phyloP scores from a whole-genome alignment of 2,888 invertebrate genomes.

The Plusia festucae region DNA sequence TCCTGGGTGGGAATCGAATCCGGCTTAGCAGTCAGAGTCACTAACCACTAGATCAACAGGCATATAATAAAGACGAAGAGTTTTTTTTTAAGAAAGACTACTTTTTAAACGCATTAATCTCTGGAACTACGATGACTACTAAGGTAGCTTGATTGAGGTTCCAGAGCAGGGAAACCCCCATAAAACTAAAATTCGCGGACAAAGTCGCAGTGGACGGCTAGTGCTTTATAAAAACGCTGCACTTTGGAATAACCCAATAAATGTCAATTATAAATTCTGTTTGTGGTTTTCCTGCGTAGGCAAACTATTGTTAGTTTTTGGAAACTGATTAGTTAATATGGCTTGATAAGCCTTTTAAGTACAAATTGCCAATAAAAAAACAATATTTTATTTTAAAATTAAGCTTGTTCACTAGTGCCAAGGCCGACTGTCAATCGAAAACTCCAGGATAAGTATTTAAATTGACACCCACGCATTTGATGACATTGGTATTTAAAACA shows the following conservation, averaged over 20 bases:
- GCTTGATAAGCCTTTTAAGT: constrained; percentile 16
- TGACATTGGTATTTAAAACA: background rate
- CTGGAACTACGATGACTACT: too few species aligned
- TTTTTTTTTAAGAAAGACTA: too few species aligned
- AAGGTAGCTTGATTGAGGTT: too few species aligned
- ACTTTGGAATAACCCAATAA: constrained; percentile 17
- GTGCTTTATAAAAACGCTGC: background rate
- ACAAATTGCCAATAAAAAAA: constrained; percentile 9
- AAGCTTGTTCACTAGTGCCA: background rate
- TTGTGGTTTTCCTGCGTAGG: constrained; percentile 29
- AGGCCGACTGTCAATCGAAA: constrained; percentile 2
- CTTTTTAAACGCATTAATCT: too few species aligned
- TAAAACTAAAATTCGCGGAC: too few species aligned
- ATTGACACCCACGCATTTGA: background rate
- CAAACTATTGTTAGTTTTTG: background rate
- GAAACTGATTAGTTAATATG: constrained; percentile 3
- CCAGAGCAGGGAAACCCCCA: too few species aligned
- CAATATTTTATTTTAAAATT: background rate
- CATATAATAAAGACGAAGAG: too few species aligned
- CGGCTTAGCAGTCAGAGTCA: too few species aligned
- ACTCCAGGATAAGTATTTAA: background rate
- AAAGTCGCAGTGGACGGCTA: too few species aligned
- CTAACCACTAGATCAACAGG: too few species aligned
- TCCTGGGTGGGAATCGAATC: too few species aligned
- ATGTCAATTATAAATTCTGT: constrained; percentile 20